Evolutionary conservation across 2,113 vertebrate species (phyloP).

Genomic region (Pseudonaja textilis): DNA sequence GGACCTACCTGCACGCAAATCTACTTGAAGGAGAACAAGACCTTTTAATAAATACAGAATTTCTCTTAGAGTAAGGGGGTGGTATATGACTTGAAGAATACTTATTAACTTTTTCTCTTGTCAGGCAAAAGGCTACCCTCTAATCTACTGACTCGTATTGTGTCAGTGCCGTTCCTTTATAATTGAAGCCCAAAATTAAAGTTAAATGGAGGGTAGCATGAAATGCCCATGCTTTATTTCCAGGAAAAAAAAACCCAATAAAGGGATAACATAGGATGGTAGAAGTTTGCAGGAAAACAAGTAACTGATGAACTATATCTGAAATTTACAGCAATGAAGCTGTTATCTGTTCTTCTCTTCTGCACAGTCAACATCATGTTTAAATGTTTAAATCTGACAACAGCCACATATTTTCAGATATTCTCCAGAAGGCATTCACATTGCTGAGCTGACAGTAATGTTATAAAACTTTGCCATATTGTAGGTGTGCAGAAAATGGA

Average conservation of each 20-base stretch:
- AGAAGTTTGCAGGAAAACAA: background rate
- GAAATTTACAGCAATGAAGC: background rate
- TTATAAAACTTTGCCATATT: background rate
- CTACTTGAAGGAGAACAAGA: background rate
- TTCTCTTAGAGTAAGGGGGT: background rate
- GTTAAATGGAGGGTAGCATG: conserved; percentile 41
- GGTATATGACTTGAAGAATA: background rate
- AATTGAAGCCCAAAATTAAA: conserved; percentile 59
- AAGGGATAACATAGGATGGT: conserved; percentile 22
- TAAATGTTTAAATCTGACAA: background rate
- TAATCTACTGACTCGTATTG: conserved; percentile 52
- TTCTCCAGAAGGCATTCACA: background rate
- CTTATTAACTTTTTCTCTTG: background rate
- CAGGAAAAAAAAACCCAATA: conserved; percentile 12
- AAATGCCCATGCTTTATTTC: conserved; percentile 32
- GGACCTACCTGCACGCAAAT: background rate
- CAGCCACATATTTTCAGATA: background rate
- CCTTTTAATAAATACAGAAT: rapidly evolving
- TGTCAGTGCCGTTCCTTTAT: conserved; percentile 51
- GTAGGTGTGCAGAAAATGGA: background rate
- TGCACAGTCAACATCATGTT: background rate
- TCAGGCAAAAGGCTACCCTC: background rate
- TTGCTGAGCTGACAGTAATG: background rate
- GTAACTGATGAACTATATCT: background rate
- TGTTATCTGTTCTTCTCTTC: background rate